Conservation (phyloP, 1,140 invertebrate genomes). For the Acromyrmex charruanus region DNA sequence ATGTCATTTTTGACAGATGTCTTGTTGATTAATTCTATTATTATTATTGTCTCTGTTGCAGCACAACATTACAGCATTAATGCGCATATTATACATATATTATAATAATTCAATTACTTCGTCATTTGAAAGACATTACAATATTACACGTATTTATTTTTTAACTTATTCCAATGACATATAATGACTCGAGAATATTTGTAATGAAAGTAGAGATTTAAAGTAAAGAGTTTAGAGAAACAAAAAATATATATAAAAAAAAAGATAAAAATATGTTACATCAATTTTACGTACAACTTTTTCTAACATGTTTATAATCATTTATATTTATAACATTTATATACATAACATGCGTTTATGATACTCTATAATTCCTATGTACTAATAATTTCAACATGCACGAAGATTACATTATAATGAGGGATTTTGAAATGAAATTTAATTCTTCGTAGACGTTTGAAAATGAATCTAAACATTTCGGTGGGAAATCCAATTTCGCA, state of each 20-base stretch:
- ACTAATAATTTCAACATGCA: conserved; percentile 13
- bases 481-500: conserved; percentile 9
- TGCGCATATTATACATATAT: background rate
- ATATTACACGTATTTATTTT: background rate
- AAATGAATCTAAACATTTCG: conserved; percentile 31
- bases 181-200: background rate
- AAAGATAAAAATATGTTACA: background rate
- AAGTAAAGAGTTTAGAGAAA: conserved; percentile 1
- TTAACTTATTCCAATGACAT: background rate
- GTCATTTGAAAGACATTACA: conserved; percentile 15
- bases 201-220: background rate
- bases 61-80: conserved; percentile 54
- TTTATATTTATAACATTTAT: conserved; percentile 26
- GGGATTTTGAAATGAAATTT: background rate
- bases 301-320: conserved; percentile 30
- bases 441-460: conserved; percentile 24
- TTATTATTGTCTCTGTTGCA: conserved; percentile 55
- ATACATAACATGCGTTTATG: conserved; percentile 24
- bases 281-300: conserved; percentile 22
- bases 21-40: conserved; percentile 39
- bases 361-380: background rate
- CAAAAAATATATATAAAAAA: background rate
- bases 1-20: conserved; percentile 6
- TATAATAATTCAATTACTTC: background rate
- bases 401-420: conserved; percentile 9